Percentiles rank a stretch among this genome's conserved stretches.
Evolutionary conservation across 2,888 invertebrate species (phyloP).

Genomic region (Noctua janthina): DNA sequence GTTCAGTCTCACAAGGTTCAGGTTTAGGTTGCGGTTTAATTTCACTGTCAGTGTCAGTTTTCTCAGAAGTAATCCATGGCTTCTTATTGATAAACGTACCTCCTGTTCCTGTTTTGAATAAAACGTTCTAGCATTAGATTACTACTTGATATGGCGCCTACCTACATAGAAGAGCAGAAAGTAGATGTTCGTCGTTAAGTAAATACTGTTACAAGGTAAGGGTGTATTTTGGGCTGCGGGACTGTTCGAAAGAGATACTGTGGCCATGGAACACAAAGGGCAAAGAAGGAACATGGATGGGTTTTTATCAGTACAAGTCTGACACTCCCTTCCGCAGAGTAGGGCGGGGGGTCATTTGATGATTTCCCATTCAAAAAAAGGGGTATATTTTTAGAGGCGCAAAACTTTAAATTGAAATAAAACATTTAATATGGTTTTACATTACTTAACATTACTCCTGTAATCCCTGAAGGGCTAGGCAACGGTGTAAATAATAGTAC

Average conservation of each 20-base stretch:
- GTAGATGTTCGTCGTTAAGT: background rate
- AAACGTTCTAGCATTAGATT: background rate
- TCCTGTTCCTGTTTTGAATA: background rate
- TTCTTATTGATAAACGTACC: background rate
- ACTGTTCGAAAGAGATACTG: too few relatives aligned
- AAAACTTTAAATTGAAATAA: background rate
- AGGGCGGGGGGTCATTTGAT: too few relatives aligned
- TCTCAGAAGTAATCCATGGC: background rate
- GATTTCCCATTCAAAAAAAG: too few relatives aligned
- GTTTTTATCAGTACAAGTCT: too few relatives aligned
- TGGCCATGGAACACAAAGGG: too few relatives aligned
- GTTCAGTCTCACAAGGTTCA: background rate
- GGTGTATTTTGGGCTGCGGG: background rate
- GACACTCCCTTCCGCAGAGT: too few relatives aligned
- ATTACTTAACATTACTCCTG: background rate
- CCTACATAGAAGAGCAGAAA: background rate
- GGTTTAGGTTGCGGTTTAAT: background rate
- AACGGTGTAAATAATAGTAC: too few relatives aligned
- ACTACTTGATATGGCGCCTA: background rate
- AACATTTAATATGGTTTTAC: background rate
- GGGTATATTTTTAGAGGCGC: background rate
- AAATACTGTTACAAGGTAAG: background rate
- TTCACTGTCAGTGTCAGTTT: background rate
- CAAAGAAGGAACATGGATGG: too few relatives aligned
- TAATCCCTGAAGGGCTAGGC: too few relatives aligned